These are phyloP conservation scores for Hoplostethus atlanticus DNA, from an alignment of 2,797 vertebrate genomes.

Conservation along the genomic window DNA sequence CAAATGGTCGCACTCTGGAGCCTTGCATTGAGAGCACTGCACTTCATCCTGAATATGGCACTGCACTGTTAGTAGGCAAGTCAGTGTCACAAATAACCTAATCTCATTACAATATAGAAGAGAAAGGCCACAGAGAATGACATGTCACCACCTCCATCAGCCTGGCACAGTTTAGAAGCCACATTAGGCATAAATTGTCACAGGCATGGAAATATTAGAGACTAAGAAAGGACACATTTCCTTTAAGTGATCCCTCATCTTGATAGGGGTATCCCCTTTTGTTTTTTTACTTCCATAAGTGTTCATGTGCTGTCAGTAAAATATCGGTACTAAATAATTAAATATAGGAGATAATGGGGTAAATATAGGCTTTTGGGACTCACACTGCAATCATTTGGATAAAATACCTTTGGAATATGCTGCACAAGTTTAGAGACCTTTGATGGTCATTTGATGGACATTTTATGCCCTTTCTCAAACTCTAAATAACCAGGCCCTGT, in stretches of 20 bases:
- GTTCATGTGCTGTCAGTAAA: too few relatives aligned
- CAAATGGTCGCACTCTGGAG: background rate
- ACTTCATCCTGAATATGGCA: slow-evolving; percentile 29
- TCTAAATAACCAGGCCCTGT: too few relatives aligned
- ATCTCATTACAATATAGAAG: slow-evolving; percentile 57
- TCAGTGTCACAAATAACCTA: slow-evolving; percentile 58
- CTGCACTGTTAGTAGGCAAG: slow-evolving; percentile 14
- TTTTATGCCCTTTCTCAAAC: too few relatives aligned
- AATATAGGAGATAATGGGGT: too few relatives aligned
- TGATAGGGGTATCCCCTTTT: background rate
- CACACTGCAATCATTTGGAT: too few relatives aligned
- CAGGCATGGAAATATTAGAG: slow-evolving; percentile 23
- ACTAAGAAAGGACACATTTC: background rate
- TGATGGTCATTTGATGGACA: too few relatives aligned
- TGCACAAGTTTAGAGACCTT: too few relatives aligned
- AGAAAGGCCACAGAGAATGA: slow-evolving; percentile 51
- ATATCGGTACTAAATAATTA: too few relatives aligned
- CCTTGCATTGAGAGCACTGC: background rate
- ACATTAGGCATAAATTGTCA: slow-evolving; percentile 10
- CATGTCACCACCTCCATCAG: slow-evolving; percentile 55
- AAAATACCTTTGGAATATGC: too few relatives aligned
- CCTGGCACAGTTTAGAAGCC: slow-evolving; percentile 61
- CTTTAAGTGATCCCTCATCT: background rate
- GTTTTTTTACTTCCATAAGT: background rate
- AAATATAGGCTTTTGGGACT: too few relatives aligned